Percentiles rank a stretch among this genome's conserved stretches.
Conservation (phyloP, 2,797 vertebrate genomes). For the Acomys russatus region DNA sequence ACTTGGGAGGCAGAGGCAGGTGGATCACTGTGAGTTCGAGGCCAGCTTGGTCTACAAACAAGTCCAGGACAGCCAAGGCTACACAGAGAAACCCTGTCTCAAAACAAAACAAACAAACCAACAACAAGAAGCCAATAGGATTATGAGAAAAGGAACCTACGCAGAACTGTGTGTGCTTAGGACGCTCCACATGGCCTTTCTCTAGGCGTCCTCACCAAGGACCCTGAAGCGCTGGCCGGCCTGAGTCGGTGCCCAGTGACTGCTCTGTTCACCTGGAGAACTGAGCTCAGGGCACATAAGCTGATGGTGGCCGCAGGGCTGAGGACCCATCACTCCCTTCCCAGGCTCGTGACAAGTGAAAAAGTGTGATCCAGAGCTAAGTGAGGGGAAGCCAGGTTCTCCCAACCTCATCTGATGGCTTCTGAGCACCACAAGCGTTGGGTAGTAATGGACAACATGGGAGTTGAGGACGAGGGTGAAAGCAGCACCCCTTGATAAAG, state of each 20-base stretch:
- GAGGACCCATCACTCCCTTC: neutral
- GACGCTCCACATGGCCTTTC: neutral
- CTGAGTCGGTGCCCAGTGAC: too few species aligned
- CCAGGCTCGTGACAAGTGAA: neutral
- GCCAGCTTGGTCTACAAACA: neutral
- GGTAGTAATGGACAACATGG: neutral
- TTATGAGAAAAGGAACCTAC: neutral
- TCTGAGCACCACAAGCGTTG: neutral
- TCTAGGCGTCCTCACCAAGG: neutral
- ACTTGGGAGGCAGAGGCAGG: neutral
- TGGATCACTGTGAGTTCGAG: neutral
- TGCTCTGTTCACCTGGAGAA: neutral
- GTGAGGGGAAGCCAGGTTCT: neutral
- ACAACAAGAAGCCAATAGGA: too few species aligned
- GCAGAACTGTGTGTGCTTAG: neutral
- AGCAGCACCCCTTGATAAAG: neutral
- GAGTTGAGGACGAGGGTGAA: neutral
- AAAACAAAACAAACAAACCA: too few species aligned
- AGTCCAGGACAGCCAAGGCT: neutral
- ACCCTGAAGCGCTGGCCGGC: neutral
- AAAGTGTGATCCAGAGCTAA: neutral
- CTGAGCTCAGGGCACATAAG: neutral
- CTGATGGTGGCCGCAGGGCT: neutral
- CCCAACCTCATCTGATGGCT: neutral
- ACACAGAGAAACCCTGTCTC: too few species aligned